These are phyloP conservation scores for Anolis sagrei DNA, from an alignment of 2,113 vertebrate species.

Conservation along the genomic window DNA sequence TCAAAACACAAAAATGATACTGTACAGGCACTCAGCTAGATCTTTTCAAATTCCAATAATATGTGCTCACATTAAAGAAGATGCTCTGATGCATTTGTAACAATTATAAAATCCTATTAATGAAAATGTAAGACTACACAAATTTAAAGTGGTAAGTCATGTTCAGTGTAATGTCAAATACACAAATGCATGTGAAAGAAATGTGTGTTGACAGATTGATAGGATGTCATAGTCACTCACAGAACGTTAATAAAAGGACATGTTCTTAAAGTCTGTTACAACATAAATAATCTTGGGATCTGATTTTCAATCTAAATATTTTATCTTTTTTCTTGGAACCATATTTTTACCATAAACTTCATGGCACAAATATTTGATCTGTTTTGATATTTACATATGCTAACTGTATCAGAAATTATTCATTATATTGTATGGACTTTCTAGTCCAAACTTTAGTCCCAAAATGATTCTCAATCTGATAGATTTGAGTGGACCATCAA, in stretches of 20 bases:
- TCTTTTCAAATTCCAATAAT: background rate
- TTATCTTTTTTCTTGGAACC: background rate
- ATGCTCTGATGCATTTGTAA: constrained; percentile 14
- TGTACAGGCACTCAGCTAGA: background rate
- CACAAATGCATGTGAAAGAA: background rate
- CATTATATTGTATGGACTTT: background rate
- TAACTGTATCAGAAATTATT: background rate
- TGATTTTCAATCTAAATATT: constrained; percentile 31
- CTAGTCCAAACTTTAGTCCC: background rate
- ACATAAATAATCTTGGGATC: constrained; percentile 36
- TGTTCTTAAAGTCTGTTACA: constrained; percentile 16
- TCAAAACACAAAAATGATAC: constrained; percentile 29
- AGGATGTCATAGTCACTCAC: constrained; percentile 35
- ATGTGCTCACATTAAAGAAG: constrained; percentile 21
- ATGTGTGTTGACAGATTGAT: background rate
- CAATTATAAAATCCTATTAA: constrained; percentile 30
- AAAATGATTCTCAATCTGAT: too few species aligned
- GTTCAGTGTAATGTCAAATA: constrained; percentile 30
- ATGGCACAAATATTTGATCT: background rate
- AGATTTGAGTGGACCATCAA: too few species aligned
- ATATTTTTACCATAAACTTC: background rate
- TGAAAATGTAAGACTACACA: constrained; percentile 26
- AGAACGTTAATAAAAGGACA: constrained; percentile 38
- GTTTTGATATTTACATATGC: background rate
- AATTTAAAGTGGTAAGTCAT: constrained; percentile 31